phyloP scores from a whole-genome alignment of 64 coral and sea anemone genomes.

The Stylophora pistillata region DNA sequence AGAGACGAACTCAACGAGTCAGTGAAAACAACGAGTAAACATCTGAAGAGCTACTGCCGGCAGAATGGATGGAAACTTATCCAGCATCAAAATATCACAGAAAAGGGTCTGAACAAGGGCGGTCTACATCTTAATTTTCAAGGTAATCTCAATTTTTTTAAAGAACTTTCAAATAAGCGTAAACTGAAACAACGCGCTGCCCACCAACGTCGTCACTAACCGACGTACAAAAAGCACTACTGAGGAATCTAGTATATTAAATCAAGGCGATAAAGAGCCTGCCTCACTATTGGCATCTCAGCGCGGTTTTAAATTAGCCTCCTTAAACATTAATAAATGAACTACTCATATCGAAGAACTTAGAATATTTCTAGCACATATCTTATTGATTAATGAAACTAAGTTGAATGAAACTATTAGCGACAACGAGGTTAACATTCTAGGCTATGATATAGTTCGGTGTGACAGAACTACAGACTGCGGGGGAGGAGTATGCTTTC shows the following conservation, averaged over 20 bases:
- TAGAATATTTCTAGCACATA: constrained; percentile 31
- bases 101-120: too few relatives aligned
- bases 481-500: too few relatives aligned
- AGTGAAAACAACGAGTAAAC: too few relatives aligned
- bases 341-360: constrained; percentile 15
- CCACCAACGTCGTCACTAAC: too few relatives aligned
- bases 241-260: too few relatives aligned
- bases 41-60: too few relatives aligned
- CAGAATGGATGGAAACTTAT: too few relatives aligned
- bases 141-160: constrained; percentile 30
- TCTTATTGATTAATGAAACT: constrained; percentile 76
- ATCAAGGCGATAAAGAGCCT: not conserved
- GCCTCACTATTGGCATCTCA: not conserved
- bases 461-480: constrained; percentile 58
- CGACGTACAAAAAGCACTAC: too few relatives aligned
- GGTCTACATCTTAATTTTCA: constrained; percentile 21
- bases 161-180: constrained; percentile 17
- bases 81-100: too few relatives aligned
- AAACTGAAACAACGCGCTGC: not conserved
- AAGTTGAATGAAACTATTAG: constrained; percentile 54
- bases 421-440: constrained; percentile 63
- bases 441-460: constrained; percentile 62
- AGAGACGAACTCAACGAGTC: not conserved
- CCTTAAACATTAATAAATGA: not conserved
- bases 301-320: not conserved